phyloP scores from a whole-genome alignment of 2,888 invertebrate species.

The Melieria picta region DNA sequence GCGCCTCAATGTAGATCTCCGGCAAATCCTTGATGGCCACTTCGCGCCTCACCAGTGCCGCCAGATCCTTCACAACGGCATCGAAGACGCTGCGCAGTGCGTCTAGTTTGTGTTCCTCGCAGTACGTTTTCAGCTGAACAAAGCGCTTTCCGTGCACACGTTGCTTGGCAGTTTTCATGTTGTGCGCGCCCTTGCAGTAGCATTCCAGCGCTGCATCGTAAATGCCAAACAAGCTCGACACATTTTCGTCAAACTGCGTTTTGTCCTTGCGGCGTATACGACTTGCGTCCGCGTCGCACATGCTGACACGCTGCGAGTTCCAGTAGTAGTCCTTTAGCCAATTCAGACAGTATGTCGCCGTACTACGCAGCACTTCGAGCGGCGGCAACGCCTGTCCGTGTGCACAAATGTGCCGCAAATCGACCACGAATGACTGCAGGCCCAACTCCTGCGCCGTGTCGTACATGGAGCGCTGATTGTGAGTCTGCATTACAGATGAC shows the following conservation, averaged over 20 bases:
- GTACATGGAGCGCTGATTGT: slow-evolving; percentile 62
- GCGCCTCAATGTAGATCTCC: slow-evolving; percentile 51
- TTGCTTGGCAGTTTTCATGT: slow-evolving; percentile 51
- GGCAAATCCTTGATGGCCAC: slow-evolving; percentile 51
- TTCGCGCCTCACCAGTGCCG: slow-evolving; percentile 47
- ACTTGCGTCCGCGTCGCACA: slow-evolving; percentile 54
- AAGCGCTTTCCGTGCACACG: slow-evolving; percentile 51
- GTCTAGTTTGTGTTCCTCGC: slow-evolving; percentile 41
- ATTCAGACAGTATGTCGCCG: slow-evolving; percentile 56
- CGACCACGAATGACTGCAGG: slow-evolving; percentile 63
- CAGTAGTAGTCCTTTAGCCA: slow-evolving; percentile 65
- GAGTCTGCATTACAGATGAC: slow-evolving; percentile 63
- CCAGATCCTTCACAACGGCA: slow-evolving; percentile 45
- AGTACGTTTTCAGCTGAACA: slow-evolving; percentile 49
- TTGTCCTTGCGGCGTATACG: slow-evolving; percentile 53
- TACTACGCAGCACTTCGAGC: slow-evolving; percentile 53
- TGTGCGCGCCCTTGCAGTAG: slow-evolving; percentile 49
- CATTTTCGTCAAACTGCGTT: slow-evolving; percentile 51
- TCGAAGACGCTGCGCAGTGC: slow-evolving; percentile 43
- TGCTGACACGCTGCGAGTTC: slow-evolving; percentile 51
- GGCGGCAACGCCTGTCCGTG: slow-evolving; percentile 63
- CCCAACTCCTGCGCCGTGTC: slow-evolving; percentile 60
- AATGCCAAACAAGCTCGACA: slow-evolving; percentile 49
- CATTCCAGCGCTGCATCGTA: slow-evolving; percentile 58
- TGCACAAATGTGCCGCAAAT: slow-evolving; percentile 63